Conservation (phyloP, 2,888 invertebrate species). For the Caenorhabditis doughertyi region DNA sequence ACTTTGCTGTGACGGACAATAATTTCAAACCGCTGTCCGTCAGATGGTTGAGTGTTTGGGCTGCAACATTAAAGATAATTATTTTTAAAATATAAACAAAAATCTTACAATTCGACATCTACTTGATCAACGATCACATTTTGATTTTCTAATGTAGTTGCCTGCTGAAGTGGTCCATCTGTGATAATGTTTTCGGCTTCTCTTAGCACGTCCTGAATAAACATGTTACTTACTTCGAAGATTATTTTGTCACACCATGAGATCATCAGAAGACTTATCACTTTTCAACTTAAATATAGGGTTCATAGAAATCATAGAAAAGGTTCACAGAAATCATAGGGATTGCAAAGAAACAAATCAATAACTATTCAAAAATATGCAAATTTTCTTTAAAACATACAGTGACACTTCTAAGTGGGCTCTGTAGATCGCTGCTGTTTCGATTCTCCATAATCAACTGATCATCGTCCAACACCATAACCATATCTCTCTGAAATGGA, state of each 20-base stretch:
- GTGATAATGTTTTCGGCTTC: slow-evolving; percentile 74
- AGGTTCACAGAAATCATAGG: no score
- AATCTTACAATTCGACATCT: slow-evolving; percentile 70
- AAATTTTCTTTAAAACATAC: slow-evolving; percentile 50
- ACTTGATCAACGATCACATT: slow-evolving; percentile 74
- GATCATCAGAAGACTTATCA: background rate
- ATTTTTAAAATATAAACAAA: slow-evolving; percentile 6
- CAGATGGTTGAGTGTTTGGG: slow-evolving; percentile 37
- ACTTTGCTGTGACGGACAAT: slow-evolving; percentile 79
- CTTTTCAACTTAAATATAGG: background rate
- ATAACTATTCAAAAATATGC: background rate
- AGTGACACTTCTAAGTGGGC: slow-evolving; percentile 69
- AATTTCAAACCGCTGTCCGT: slow-evolving; percentile 78
- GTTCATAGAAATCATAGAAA: background rate
- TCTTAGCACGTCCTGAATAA: slow-evolving; percentile 71
- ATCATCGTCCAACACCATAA: slow-evolving; percentile 69
- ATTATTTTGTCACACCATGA: slow-evolving; percentile 8
- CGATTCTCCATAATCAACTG: slow-evolving; percentile 62
- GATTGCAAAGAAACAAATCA: background rate
- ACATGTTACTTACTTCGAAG: background rate
- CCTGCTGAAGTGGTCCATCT: slow-evolving; percentile 70
- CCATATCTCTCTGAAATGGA: slow-evolving; percentile 60
- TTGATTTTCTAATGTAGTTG: slow-evolving; percentile 61
- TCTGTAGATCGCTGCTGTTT: slow-evolving; percentile 66
- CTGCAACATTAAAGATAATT: slow-evolving; percentile 28